phyloP scores from a whole-genome alignment of 2,888 invertebrate species.

The Nemotelus pantherinus region DNA sequence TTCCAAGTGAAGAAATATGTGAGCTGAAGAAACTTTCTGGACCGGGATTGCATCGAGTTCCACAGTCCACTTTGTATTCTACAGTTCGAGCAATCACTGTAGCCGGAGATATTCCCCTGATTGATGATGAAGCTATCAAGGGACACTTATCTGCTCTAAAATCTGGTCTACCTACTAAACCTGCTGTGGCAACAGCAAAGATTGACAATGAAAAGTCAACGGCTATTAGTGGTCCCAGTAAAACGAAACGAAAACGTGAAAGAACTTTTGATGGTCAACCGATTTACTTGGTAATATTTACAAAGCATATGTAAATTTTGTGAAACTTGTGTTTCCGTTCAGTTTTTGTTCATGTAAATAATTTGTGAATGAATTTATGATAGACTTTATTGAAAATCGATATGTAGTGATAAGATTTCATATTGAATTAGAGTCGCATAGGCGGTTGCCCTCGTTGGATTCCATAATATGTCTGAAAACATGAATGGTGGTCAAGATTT shows the following conservation, averaged over 20 bases:
- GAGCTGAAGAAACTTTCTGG: conserved; percentile 22
- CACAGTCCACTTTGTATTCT: conserved; percentile 5
- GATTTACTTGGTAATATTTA: conserved; percentile 54
- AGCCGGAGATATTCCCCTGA: conserved; percentile 50
- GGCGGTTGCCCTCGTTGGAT: no score
- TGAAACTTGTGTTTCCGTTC: no score
- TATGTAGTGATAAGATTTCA: neutral
- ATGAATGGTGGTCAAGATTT: no score
- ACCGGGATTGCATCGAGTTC: conserved; percentile 13
- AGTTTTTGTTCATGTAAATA: neutral
- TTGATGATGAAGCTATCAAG: conserved; percentile 47
- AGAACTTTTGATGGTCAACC: conserved; percentile 55
- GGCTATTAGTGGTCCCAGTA: neutral
- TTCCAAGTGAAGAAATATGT: conserved; percentile 14
- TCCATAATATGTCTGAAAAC: no score
- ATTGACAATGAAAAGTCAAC: neutral
- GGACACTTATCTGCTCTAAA: neutral
- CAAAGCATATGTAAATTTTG: no score
- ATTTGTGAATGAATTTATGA: neutral
- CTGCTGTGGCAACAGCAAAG: neutral
- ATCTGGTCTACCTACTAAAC: neutral
- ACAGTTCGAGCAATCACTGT: conserved; percentile 15
- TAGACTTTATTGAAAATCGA: conserved; percentile 10
- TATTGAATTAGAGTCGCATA: no score
- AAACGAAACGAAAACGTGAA: conserved; percentile 34